phyloP scores from a whole-genome alignment of 1,140 invertebrate species.

The Charaxes varanes region DNA sequence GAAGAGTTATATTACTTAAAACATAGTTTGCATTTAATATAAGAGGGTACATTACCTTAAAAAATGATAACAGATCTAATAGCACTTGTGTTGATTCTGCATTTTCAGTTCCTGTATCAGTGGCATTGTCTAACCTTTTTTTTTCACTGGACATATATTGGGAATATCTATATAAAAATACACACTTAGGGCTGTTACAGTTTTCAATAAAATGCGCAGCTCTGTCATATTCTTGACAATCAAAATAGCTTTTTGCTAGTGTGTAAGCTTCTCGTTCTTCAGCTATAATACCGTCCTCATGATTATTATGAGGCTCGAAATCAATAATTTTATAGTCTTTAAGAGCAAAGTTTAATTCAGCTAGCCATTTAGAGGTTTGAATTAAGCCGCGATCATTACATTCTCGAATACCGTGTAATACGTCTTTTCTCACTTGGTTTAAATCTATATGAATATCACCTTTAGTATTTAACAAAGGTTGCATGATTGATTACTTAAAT shows the following conservation, averaged over 20 bases:
- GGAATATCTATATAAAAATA: conserved; percentile 90
- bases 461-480: conserved; percentile 44
- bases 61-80: conserved; percentile 60
- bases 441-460: conserved; percentile 74
- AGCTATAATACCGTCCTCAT: conserved; percentile 53
- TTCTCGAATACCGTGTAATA: conserved; percentile 79
- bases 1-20: conserved; percentile 5
- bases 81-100: conserved; percentile 60
- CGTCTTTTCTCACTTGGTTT: conserved; percentile 79
- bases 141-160: conserved; percentile 92
- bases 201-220: conserved; percentile 89
- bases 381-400: conserved; percentile 82
- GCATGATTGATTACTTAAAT: conserved; percentile 27
- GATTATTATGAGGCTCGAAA: conserved; percentile 47
- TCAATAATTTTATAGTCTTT: conserved; percentile 77
- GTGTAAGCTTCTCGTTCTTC: conserved; percentile 84
- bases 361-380: conserved; percentile 88
- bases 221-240: conserved; percentile 93
- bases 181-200: conserved; percentile 77
- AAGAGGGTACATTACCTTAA: conserved; percentile 48
- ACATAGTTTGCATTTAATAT: conserved; percentile 3
- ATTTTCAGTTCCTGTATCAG: conserved; percentile 78
- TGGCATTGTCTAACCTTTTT: conserved; percentile 89
- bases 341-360: conserved; percentile 87
- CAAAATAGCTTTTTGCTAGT: conserved; percentile 92